A percentile compares a stretch with the other conserved stretches of the same genome.
Conservation (phyloP, 2,888 invertebrate species). For the Eilema caniola region DNA sequence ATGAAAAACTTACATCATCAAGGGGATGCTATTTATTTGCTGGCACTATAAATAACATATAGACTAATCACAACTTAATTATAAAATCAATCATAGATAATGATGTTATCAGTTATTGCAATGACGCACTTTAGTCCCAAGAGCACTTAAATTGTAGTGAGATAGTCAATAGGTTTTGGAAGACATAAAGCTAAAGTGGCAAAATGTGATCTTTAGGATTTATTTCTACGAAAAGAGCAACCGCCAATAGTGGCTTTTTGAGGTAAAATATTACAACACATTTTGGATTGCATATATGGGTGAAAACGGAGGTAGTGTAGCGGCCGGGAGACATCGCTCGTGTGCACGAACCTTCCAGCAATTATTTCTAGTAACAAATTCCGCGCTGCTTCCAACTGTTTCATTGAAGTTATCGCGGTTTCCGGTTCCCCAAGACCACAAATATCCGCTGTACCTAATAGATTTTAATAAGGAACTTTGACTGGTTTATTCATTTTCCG, state of each 20-base stretch:
- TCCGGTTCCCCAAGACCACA: slow-evolving; percentile 9
- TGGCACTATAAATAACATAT: slow-evolving; percentile 32
- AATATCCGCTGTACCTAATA: not conserved
- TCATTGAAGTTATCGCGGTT: slow-evolving; percentile 10
- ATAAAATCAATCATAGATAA: slow-evolving; percentile 32
- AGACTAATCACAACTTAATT: slow-evolving; percentile 47
- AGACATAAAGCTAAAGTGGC: slow-evolving; percentile 1
- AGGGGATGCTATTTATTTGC: slow-evolving; percentile 42
- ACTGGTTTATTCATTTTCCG: not conserved
- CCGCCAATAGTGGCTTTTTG: too few species aligned
- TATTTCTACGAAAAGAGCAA: too few species aligned
- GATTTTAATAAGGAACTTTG: slow-evolving; percentile 2
- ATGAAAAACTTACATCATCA: slow-evolving; percentile 46
- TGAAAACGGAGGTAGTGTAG: too few species aligned
- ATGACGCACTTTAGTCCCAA: slow-evolving; percentile 30
- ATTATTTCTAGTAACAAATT: too few species aligned
- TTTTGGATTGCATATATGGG: too few species aligned
- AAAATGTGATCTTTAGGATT: too few species aligned
- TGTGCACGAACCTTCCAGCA: too few species aligned
- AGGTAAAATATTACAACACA: too few species aligned
- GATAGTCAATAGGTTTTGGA: slow-evolving; percentile 27
- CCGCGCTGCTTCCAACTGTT: too few species aligned
- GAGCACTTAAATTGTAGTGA: slow-evolving; percentile 30
- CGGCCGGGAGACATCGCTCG: too few species aligned
- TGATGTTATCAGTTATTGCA: slow-evolving; percentile 31